A percentile compares a stretch with the other conserved stretches of the same genome.
phyloP scores from a whole-genome alignment of 1,140 invertebrate species.

The Callitettix versicolor region DNA sequence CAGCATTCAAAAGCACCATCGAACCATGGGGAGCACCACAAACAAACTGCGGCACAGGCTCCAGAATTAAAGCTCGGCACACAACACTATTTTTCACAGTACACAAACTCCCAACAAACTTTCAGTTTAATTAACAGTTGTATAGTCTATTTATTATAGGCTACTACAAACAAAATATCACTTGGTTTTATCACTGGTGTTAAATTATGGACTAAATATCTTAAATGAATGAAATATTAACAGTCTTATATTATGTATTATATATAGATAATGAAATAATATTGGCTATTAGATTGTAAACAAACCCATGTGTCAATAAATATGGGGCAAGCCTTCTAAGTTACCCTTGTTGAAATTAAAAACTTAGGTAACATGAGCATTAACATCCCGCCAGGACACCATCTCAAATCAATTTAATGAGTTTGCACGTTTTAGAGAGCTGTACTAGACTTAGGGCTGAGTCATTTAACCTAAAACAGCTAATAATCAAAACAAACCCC shows the following conservation, averaged over 20 bases:
- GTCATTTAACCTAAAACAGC: too few relatives aligned
- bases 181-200: too few relatives aligned
- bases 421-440: too few relatives aligned
- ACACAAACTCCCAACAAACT: constrained; percentile 1
- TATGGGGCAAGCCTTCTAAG: too few relatives aligned
- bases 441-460: too few relatives aligned
- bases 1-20: constrained; percentile 29
- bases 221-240: too few relatives aligned
- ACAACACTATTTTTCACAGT: constrained; percentile 10
- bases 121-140: background rate
- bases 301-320: background rate
- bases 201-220: too few relatives aligned
- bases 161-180: too few relatives aligned
- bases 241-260: too few relatives aligned
- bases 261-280: too few relatives aligned
- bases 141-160: too few relatives aligned
- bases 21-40: constrained; percentile 24
- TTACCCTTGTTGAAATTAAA: background rate
- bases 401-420: background rate
- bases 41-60: constrained; percentile 22
- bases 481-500: too few relatives aligned
- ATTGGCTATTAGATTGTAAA: background rate
- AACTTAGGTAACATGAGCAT: constrained; percentile 5
- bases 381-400: constrained; percentile 4
- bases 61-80: constrained; percentile 21